Evolutionary conservation across 2,888 invertebrate species (phyloP), one percentile per base, ranked within the genome.

Genomic region (Sialis fuliginosa): DNA sequence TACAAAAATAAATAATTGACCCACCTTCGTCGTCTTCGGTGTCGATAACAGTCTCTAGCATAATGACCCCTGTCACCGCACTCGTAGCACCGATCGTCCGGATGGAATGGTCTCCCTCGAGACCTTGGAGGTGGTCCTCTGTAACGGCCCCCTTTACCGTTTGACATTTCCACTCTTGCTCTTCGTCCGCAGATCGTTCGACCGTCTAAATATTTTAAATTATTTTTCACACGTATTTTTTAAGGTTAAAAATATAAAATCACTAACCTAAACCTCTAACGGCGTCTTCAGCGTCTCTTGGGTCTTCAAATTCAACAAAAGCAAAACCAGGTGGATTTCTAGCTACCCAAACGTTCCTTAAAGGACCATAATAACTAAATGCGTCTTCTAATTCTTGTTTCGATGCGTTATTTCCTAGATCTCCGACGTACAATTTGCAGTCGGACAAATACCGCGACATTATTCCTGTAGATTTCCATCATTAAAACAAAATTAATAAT

Each of bases 341-440:
- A 0, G 95, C 95, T n/a, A 96, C 92, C 95, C 95, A 96, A 42
- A 95, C 93, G 68, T 90, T 93, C 57, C 88, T 76, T 56, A 95
- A 68, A 1, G 88, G 84, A 8, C 95, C 95, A 61, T 91, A 95
- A 58, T 90, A 85, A 49, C 85, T 81, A 67, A 95, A 96, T 10
- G 89, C 86, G 63, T 90, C 87, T 68, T 95, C 93, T 48, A 91
- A 71, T 66, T 92, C 92, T 58, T 90, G 87, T 68, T 92, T 91
- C 50, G 90, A 86, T 33, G 93, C 92, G 58, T 77, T 83, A 59
- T 81, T 83, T 42, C 93, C 92, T 60, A 96, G 74, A 69, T 95
- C 93, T 46, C 95, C 96, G 30, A 96, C 91, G 66, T 95, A 96
- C 42, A 95, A 86, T 67, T 95, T 95, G 60, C 91, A 89, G 67